Base-by-base conservation (phyloP, 2,888 invertebrate species). In the Agrochola circellaris region DNA sequence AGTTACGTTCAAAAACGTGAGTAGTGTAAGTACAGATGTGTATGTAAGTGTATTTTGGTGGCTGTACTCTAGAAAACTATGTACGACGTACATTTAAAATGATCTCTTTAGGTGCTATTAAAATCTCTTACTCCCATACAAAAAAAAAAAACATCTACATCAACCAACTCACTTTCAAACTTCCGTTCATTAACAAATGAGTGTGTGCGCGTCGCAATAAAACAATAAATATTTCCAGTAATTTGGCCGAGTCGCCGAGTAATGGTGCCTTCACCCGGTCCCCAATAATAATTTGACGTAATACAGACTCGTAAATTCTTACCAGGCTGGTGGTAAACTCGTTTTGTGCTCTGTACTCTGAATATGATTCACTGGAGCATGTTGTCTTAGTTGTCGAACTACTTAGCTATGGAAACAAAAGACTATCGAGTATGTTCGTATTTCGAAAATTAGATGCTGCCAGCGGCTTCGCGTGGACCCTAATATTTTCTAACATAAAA, bases 201-300 rank as follows among this genome's bases (percentile, higher is more conserved):
- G 74, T 66, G 73, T 75, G 82, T 73, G 77, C 76, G 79, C 77
- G 82, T 79, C 81, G 83, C 73, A 90, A 87, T 90, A 89, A 90
- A 90, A 89, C 84, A 89, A 90, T 89, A 90, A 90, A 89, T 83
- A 61, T 80, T 71, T 73, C 60, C 56, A 75, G 75, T 62, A 93
- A 94, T 93, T 93, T 91, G 90, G 90, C 84, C 85, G 83, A 85
- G 87, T 89, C 74, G 54, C 77, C 42, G 66, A 56, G 69, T 84
- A 85, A 92, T 91, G 90, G 90, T 86, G 87, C 83, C 84, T 60
- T 61, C 83, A 58, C 72, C 60, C 70, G 64, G 75, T 75, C 62
- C 66, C 89, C 88, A 89, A 92, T 92, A 89, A 92, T 94, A 94
- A 94, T 94, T 93, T 93, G 92, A 92, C 90, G 89, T 92, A 92